phyloP scores from a whole-genome alignment of 2,797 vertebrate genomes.

The Eleutherodactylus coqui region DNA sequence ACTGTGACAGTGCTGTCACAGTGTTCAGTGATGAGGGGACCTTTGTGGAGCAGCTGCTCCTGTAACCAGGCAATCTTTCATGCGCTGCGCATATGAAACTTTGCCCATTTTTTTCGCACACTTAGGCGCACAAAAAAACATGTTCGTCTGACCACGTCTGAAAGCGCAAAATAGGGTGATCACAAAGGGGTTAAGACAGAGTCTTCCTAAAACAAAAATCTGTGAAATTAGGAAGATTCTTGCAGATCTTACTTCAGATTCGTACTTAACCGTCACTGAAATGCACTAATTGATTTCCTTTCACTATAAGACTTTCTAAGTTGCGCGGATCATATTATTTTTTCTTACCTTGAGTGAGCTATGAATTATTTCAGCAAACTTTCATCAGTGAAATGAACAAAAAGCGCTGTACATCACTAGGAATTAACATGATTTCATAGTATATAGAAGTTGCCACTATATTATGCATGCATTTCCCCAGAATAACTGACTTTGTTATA shows the following conservation, averaged over 20 bases:
- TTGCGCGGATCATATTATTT: slow-evolving; percentile 23
- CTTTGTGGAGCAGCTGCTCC: no score
- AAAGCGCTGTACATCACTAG: not conserved
- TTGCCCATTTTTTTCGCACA: no score
- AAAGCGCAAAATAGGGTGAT: no score
- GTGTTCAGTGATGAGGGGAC: no score
- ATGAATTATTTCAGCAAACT: slow-evolving; percentile 34
- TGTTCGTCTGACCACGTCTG: no score
- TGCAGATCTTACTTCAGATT: not conserved
- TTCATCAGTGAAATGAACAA: slow-evolving; percentile 41
- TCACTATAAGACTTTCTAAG: slow-evolving; percentile 3
- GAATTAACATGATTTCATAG: slow-evolving; percentile 34
- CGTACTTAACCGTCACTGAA: not conserved
- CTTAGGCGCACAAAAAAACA: no score
- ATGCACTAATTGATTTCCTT: slow-evolving; percentile 33
- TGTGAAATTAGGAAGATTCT: not conserved
- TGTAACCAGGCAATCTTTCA: no score
- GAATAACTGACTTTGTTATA: slow-evolving; percentile 32
- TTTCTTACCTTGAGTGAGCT: slow-evolving; percentile 20
- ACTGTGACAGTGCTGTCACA: no score
- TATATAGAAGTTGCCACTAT: slow-evolving; percentile 25
- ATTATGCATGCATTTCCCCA: slow-evolving; percentile 33
- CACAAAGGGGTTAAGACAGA: no score
- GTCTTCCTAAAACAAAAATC: not conserved
- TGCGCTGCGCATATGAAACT: no score